These are phyloP conservation scores for Scolopax mira DNA, from an alignment of 2,113 vertebrate species.

Conservation along the genomic window DNA sequence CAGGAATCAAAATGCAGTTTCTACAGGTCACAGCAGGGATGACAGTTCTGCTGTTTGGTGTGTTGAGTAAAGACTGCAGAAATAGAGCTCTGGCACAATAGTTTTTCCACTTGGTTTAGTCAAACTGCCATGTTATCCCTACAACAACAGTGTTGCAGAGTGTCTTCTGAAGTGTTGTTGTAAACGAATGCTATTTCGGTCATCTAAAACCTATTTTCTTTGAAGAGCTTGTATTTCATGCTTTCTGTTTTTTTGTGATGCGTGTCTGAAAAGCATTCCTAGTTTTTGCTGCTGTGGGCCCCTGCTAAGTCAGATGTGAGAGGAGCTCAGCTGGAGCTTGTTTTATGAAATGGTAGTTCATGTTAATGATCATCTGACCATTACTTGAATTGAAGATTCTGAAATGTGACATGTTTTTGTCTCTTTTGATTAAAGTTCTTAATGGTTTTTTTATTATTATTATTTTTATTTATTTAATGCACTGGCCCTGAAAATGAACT, in stretches of 20 bases:
- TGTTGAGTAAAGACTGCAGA: background rate
- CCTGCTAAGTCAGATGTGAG: background rate
- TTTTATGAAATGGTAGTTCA: background rate
- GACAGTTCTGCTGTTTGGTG: background rate
- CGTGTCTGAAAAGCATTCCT: background rate
- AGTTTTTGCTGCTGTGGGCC: background rate
- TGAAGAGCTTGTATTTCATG: background rate
- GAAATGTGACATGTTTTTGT: background rate
- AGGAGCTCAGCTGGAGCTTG: background rate
- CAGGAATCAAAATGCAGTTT: background rate
- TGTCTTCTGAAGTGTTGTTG: background rate
- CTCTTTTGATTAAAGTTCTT: background rate
- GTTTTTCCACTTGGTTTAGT: background rate
- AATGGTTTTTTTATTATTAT: background rate
- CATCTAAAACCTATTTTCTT: background rate
- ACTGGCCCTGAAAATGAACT: background rate
- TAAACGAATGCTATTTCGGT: background rate
- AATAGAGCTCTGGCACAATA: background rate
- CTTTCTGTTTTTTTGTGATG: background rate
- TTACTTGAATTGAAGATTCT: background rate
- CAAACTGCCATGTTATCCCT: background rate
- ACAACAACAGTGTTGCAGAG: background rate
- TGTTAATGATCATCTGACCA: background rate
- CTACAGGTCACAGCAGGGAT: background rate
- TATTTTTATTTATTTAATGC: background rate